Evolutionary conservation across 2,888 invertebrate genomes (phyloP), one percentile per base, ranked within the genome.

Genomic region (Lepidonotus clava): DNA sequence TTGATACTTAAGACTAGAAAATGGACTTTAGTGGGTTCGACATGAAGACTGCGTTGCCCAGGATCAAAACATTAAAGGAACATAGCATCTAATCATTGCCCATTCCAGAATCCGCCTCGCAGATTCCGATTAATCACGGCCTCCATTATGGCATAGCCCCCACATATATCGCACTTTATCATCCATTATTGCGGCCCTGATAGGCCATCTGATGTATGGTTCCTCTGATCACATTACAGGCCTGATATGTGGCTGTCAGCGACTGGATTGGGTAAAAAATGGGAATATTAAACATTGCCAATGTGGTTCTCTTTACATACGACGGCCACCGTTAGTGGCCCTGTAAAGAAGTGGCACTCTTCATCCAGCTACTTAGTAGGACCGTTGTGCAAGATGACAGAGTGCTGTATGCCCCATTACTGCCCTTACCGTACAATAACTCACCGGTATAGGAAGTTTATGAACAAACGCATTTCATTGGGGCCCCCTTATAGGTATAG

Each of bases 91-190:
- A n/a, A n/a, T n/a, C n/a, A n/a, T n/a, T n/a, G n/a, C n/a, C n/a
- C n/a, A n/a, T n/a, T n/a, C n/a, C n/a, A n/a, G n/a, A n/a, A n/a
- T n/a, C n/a, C n/a, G n/a, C n/a, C n/a, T n/a, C n/a, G n/a, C n/a
- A n/a, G n/a, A 11, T 14, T n/a, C 28, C 11, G 28, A 61, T 24
- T 61, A 61, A 61, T 61, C 61, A 61, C 24, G 28, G 28, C 1
- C 24, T 11, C 21, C 24, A 18, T 61, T n/a, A 14, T 56, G 28
- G 28, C 61, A 32, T 28, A 61, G 11, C 24, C 24, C 21, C 24
- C 61, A 61, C 21, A 53, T 53, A 53, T 18, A 53, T 53, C n/a
- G 53, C n/a, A 53, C 53, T 61, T 61, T 61, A 61, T 61, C 24
- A 28, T 28, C 61, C 61, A 61, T 61, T 61, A 61, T 61, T 11